A percentile compares a stretch with the other conserved stretches of the same genome.
Evolutionary conservation across 2,797 vertebrate genomes (phyloP).

Genomic region (Tympanoctomys barrerae): DNA sequence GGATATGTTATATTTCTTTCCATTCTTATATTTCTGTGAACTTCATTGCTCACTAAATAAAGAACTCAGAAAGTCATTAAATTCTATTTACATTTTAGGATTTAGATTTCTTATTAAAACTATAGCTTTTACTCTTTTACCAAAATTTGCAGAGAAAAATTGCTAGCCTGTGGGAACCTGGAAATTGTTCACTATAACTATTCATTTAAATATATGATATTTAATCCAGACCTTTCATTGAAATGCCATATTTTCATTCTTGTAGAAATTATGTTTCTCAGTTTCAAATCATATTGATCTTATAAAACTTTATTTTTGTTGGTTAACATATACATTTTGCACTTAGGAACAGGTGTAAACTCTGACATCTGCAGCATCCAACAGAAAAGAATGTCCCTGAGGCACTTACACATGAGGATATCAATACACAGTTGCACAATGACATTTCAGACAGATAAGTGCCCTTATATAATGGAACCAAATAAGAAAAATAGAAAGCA

Average conservation of each 20-base stretch:
- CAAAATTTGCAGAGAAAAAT: constrained; percentile 31
- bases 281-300: constrained; percentile 67
- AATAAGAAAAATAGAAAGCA: constrained; percentile 81
- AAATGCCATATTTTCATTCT: constrained; percentile 62
- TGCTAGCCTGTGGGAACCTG: constrained; percentile 21
- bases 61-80: neutral
- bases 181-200: constrained; percentile 51
- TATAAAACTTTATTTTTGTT: constrained; percentile 77
- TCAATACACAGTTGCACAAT: constrained; percentile 70
- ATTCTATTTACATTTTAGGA: neutral
- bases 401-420: constrained; percentile 72
- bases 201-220: constrained; percentile 52
- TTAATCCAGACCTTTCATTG: constrained; percentile 57
- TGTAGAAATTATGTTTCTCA: constrained; percentile 59
- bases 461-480: constrained; percentile 61
- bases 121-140: neutral
- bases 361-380: constrained; percentile 82
- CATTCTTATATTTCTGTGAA: neutral
- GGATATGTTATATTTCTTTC: neutral
- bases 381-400: constrained; percentile 80
- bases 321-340: constrained; percentile 69
- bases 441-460: constrained; percentile 78
- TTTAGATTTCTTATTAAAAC: constrained; percentile 40
- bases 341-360: constrained; percentile 81
- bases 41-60: constrained; percentile 30